Evolutionary conservation across 2,797 vertebrate genomes (phyloP).

Genomic region (Emys orbicularis): DNA sequence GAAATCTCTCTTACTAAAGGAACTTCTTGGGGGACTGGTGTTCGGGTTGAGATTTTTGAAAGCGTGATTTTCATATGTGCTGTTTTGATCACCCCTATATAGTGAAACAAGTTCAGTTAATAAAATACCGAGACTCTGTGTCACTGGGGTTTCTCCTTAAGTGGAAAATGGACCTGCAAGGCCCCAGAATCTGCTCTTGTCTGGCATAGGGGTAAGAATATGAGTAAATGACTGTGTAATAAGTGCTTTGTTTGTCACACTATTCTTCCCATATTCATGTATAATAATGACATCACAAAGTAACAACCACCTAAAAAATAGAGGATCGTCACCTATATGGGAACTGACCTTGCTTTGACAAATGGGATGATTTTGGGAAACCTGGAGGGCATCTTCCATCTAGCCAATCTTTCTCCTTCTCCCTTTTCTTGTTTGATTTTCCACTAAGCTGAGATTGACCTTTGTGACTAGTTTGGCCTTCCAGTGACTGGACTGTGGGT

Average conservation of each 20-base stretch:
- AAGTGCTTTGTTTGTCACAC: neutral
- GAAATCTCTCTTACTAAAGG: neutral
- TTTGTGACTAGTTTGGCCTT: neutral
- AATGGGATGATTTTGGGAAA: neutral
- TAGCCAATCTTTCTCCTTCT: neutral
- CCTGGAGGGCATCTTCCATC: neutral
- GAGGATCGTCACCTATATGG: neutral
- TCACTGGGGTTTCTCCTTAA: neutral
- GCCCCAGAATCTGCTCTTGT: neutral
- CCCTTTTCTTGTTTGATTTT: neutral
- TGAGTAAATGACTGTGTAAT: neutral
- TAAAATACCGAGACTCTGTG: neutral
- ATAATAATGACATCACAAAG: neutral
- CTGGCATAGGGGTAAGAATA: neutral
- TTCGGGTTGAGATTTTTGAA: neutral
- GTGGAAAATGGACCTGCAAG: neutral
- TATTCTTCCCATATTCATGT: neutral
- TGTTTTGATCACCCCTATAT: neutral
- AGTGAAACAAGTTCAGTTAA: neutral
- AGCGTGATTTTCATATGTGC: neutral
- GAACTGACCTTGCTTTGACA: fast-evolving
- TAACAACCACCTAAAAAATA: neutral
- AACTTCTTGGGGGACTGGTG: fast-evolving
- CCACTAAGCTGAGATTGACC: neutral
- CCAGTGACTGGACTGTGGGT: too few species aligned